Conservation (phyloP, 2,797 vertebrate genomes). For the Nyctalus aviator region DNA sequence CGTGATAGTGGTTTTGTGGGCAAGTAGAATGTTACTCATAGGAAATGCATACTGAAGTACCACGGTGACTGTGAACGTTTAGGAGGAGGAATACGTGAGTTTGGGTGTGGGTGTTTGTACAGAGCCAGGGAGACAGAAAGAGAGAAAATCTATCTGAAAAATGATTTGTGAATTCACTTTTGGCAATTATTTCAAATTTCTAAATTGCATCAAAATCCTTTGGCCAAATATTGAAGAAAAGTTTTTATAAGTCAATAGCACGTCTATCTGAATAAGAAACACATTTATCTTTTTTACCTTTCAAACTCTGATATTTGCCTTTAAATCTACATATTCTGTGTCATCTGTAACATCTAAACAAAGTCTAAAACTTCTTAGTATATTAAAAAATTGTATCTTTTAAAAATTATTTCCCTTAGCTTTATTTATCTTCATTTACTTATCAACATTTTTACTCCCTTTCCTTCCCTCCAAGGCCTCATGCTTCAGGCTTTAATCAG, state of each 20-base stretch:
- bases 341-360: not conserved
- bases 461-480: not conserved
- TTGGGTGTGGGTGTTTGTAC: not conserved
- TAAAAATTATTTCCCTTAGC: not conserved
- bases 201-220: not conserved
- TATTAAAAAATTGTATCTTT: not conserved
- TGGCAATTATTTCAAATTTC: constrained; percentile 26
- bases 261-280: constrained; percentile 8
- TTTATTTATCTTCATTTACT: not conserved
- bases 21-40: not conserved
- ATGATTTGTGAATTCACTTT: not conserved
- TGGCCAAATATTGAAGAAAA: not conserved
- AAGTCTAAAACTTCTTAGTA: constrained; percentile 13
- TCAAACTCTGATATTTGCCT: not conserved
- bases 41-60: not conserved
- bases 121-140: not conserved
- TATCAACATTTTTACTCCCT: not conserved
- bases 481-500: not conserved
- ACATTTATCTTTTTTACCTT: not conserved
- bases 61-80: not conserved
- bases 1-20: not conserved
- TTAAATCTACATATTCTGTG: constrained; percentile 13
- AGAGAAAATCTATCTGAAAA: not conserved
- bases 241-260: not conserved
- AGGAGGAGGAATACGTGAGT: not conserved